Percentiles rank a stretch among this genome's conserved stretches.
phyloP scores from a whole-genome alignment of 2,113 vertebrate species.

The Elephas maximus region DNA sequence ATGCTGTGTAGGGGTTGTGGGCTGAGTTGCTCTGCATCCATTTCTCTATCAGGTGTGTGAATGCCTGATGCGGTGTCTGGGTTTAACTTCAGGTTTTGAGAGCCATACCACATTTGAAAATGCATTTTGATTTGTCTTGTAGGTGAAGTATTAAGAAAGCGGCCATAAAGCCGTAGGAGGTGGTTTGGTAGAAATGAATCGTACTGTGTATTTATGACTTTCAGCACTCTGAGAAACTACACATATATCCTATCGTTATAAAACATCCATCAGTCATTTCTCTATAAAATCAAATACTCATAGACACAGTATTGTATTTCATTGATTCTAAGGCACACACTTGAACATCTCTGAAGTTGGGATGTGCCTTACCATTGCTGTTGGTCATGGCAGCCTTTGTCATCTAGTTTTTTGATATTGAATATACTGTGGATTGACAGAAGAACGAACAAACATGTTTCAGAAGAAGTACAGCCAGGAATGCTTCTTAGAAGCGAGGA shows the following conservation, averaged over 20 bases:
- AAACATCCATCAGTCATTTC: rapidly evolving
- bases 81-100: background rate
- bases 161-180: background rate
- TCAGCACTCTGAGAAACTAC: background rate
- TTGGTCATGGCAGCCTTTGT: background rate
- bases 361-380: background rate
- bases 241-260: background rate
- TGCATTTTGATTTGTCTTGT: background rate
- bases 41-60: background rate
- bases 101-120: background rate
- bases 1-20: background rate
- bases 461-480: too few relatives aligned
- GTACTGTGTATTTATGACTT: too few relatives aligned
- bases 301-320: background rate
- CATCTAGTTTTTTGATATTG: background rate
- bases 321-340: background rate
- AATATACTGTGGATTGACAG: too few relatives aligned
- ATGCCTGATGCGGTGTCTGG: background rate
- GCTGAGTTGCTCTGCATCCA: background rate
- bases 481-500: too few relatives aligned
- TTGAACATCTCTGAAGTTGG: background rate
- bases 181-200: background rate
- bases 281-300: too few relatives aligned
- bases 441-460: too few relatives aligned
- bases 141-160: background rate